A percentile compares a stretch with the other conserved stretches of the same genome.
phyloP scores from a whole-genome alignment of 92 coral and sea anemone genomes.

The Heliopora coerulea region DNA sequence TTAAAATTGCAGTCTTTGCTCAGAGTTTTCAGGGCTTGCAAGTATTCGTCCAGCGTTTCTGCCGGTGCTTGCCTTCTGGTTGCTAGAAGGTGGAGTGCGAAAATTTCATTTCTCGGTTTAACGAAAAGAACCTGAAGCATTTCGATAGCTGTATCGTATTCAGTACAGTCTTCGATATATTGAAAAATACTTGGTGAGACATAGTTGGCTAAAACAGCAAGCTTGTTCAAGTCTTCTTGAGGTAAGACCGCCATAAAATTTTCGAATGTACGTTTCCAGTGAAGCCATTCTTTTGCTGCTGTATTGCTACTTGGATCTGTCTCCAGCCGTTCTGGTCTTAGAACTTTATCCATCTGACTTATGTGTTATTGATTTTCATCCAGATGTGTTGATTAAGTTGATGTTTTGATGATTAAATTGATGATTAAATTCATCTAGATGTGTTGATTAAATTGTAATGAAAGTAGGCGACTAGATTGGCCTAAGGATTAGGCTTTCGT shows the following conservation, averaged over 20 bases:
- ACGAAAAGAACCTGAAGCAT: slow-evolving; percentile 4
- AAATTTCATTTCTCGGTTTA: slow-evolving; percentile 33
- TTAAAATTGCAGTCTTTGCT: slow-evolving; percentile 45
- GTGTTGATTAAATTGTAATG: too few relatives aligned
- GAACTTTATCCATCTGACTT: slow-evolving; percentile 42
- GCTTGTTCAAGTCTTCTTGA: slow-evolving; percentile 28
- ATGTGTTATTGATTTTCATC: too few relatives aligned
- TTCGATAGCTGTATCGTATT: slow-evolving; percentile 16
- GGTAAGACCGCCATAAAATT: slow-evolving; percentile 36
- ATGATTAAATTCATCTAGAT: too few relatives aligned
- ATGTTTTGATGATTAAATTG: too few relatives aligned
- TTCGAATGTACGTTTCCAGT: slow-evolving; percentile 36
- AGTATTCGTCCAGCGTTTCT: slow-evolving; percentile 38
- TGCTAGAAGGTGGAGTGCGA: slow-evolving; percentile 58
- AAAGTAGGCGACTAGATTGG: too few relatives aligned
- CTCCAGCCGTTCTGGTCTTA: slow-evolving; percentile 32
- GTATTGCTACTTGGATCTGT: slow-evolving; percentile 19
- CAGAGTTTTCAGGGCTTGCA: slow-evolving; percentile 35
- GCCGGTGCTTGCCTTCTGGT: slow-evolving; percentile 45
- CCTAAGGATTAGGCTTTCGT: too few relatives aligned
- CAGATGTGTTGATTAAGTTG: too few relatives aligned
- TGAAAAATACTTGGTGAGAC: slow-evolving; percentile 31
- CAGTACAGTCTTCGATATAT: slow-evolving; percentile 19
- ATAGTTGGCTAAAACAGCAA: slow-evolving; percentile 9
- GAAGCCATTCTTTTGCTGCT: slow-evolving; percentile 41